Base-by-base conservation (phyloP, 2,797 vertebrate genomes). In the Tolypeutes matacus region DNA sequence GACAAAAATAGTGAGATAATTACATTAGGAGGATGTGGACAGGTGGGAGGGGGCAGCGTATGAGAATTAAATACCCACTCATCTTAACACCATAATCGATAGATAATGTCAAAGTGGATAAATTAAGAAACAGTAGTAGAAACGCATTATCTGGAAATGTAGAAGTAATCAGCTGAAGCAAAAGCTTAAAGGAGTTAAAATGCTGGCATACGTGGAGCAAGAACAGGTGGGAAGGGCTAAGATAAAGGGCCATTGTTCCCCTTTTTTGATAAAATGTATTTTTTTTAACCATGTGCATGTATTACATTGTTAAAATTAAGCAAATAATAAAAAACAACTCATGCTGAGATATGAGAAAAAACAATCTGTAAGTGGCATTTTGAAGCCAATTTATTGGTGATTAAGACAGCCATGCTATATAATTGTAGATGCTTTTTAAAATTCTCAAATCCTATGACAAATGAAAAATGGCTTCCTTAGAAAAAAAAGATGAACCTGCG, bases 401-500 rank as follows among this genome's bases (percentile, higher is more conserved):
- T 96, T 94, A 95, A 96, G 96, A 95, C 62, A 97, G 72, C 91
- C 81, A 51, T 70, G 80, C 67, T 77, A 23, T 49, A 73, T n/a
- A 88, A 89, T 67, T 46, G 11, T 21, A 89, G 95, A 85, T 42
- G 72, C 69, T 81, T 96, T 80, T 51, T 36, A 27, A 51, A 93
- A 72, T 8, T 67, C 93, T 89, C 62, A 73, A 95, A 84, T 92
- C 56, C 51, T 89, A 36, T 95, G 94, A 86, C 92, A 97, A 95
- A 95, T 97, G 96, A 97, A 97, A 95, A 94, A 95, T 93, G 93
- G 76, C 80, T 92, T 92, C 49, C 91, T 96, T 95, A 91, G 95
- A 94, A 83, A 95, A 95, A 94, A 84, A 95, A 95, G 94, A 88
- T 84, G 73, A 95, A 86, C 34, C 60, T 42, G 80, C n/a, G 34